phyloP scores from a whole-genome alignment of 1,140 invertebrate species.

The Aphaenogaster ashmeadi region DNA sequence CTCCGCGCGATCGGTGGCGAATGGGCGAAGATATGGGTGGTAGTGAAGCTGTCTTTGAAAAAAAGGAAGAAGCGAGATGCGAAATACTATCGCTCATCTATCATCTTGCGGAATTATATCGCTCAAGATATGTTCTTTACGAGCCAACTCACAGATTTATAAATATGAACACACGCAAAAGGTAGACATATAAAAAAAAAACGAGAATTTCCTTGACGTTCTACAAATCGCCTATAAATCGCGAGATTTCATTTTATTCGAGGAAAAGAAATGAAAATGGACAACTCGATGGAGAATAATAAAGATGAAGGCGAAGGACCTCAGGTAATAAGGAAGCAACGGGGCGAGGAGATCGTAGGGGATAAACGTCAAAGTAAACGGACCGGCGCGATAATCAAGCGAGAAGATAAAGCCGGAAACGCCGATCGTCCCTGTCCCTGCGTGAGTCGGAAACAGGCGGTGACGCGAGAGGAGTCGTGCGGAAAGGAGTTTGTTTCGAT shows the following conservation, averaged over 20 bases:
- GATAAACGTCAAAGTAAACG: conserved; percentile 11
- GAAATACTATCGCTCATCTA: conserved; percentile 3
- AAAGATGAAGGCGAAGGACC: conserved; percentile 17
- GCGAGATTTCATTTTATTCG: conserved; percentile 6
- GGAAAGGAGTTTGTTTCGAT: conserved; percentile 52
- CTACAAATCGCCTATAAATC: not conserved
- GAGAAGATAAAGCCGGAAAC: not conserved
- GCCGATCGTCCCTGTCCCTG: not conserved
- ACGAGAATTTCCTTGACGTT: not conserved
- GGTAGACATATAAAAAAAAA: not conserved
- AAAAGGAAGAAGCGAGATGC: not conserved
- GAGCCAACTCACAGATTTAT: not conserved
- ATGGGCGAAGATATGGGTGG: conserved; percentile 44
- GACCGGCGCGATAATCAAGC: conserved; percentile 6
- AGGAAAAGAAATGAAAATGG: conserved; percentile 37
- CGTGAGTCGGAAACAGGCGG: not conserved
- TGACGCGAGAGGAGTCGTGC: not conserved
- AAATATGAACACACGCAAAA: not conserved
- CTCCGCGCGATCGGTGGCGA: conserved; percentile 61
- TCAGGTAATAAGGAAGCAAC: conserved; percentile 25
- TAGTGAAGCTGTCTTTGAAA: not conserved
- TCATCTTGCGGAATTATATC: conserved; percentile 19
- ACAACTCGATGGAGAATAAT: not conserved
- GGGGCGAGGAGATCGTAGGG: conserved; percentile 10
- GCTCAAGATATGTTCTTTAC: not conserved